Evolutionary conservation across 2,888 invertebrate genomes (phyloP).

Genomic region (Sphinx pinastri): DNA sequence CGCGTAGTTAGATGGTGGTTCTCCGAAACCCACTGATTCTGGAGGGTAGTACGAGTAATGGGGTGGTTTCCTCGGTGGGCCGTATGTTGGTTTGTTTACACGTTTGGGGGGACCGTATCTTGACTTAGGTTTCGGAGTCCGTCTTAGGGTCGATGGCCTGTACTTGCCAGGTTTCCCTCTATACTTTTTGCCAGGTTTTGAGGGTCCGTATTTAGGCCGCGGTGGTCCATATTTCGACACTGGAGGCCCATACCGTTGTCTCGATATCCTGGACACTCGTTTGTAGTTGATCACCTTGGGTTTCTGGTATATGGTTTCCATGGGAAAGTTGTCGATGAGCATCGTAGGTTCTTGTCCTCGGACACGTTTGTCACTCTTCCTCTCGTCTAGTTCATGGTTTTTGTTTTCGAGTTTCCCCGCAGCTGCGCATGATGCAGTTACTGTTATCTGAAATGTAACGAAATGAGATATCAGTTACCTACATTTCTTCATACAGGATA

Average conservation of each 20-base stretch:
- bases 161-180: slow-evolving; percentile 50
- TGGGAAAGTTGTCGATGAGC: slow-evolving; percentile 56
- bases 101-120: slow-evolving; percentile 49
- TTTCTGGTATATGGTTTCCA: slow-evolving; percentile 52
- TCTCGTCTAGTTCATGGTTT: slow-evolving; percentile 43
- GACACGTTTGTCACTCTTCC: slow-evolving; percentile 41
- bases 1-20: slow-evolving; percentile 58
- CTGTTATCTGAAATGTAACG: slow-evolving; percentile 63
- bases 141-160: slow-evolving; percentile 45
- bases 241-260: slow-evolving; percentile 50
- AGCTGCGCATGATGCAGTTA: slow-evolving; percentile 52
- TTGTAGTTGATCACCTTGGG: slow-evolving; percentile 61
- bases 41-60: slow-evolving; percentile 41
- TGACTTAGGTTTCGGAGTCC: slow-evolving; percentile 48
- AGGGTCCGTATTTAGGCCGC: slow-evolving; percentile 52
- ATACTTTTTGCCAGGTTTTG: slow-evolving; percentile 55
- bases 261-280: slow-evolving; percentile 49
- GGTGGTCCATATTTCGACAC: slow-evolving; percentile 52
- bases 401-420: slow-evolving; percentile 40
- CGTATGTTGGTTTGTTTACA: slow-evolving; percentile 45
- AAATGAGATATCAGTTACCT: too few species aligned
- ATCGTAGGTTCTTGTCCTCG: slow-evolving; percentile 61
- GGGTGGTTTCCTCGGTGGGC: slow-evolving; percentile 48
- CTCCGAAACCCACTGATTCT: slow-evolving; percentile 62
- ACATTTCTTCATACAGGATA: too few species aligned